Evolutionary conservation across 2,888 invertebrate genomes (phyloP).

Genomic region (Mythimna impura): DNA sequence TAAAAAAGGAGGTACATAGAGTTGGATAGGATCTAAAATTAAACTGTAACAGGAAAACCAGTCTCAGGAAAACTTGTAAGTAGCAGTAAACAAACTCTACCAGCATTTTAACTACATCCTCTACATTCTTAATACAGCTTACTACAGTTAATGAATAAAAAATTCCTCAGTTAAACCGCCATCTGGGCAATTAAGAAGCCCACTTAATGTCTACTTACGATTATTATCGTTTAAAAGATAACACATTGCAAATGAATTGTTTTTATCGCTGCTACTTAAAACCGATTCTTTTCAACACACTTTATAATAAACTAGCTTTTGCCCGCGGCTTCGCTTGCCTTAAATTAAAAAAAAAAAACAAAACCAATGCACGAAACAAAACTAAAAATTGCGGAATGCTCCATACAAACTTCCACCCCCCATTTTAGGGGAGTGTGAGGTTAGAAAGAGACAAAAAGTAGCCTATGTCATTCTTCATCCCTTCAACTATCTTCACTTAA

Average conservation of each 20-base stretch:
- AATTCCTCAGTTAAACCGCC: constrained; percentile 24
- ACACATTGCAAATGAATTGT: constrained; percentile 53
- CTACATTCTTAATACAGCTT: constrained; percentile 6
- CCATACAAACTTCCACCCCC: too few species aligned
- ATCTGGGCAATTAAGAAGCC: constrained; percentile 24
- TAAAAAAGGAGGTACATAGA: too few species aligned
- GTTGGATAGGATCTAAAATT: neutral
- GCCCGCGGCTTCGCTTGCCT: too few species aligned
- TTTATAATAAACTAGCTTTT: constrained; percentile 55
- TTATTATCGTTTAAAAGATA: constrained; percentile 56
- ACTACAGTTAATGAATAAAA: constrained; percentile 19
- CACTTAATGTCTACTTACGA: constrained; percentile 45
- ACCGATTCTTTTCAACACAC: constrained; percentile 34
- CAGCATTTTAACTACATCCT: constrained; percentile 6
- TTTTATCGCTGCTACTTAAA: constrained; percentile 53
- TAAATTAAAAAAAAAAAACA: too few species aligned
- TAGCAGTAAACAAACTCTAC: neutral
- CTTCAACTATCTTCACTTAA: too few species aligned
- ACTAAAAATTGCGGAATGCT: too few species aligned
- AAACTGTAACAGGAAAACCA: neutral
- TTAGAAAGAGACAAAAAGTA: too few species aligned
- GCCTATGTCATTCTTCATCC: too few species aligned
- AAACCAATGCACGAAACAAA: too few species aligned
- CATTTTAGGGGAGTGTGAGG: too few species aligned
- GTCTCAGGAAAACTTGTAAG: neutral